These are phyloP conservation scores for Sorex fumeus DNA, from an alignment of 2,113 vertebrate species.

Conservation along the genomic window DNA sequence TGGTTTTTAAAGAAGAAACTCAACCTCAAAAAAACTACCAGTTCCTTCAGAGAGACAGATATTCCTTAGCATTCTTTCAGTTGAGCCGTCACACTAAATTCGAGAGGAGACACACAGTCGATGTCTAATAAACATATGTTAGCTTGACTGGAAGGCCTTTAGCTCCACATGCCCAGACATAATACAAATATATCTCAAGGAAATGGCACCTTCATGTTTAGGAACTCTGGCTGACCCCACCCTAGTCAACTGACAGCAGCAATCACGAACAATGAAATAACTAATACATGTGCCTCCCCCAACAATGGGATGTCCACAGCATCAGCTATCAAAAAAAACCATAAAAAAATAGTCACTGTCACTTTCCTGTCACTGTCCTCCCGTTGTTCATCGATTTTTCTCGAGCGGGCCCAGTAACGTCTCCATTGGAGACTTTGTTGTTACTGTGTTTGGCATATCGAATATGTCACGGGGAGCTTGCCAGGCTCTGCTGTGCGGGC, in stretches of 20 bases:
- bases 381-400: no score
- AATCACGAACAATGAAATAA: not conserved
- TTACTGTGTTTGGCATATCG: no score
- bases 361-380: no score
- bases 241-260: not conserved
- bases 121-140: slow-evolving; percentile 20
- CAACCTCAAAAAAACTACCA: slow-evolving; percentile 25
- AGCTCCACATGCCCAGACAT: slow-evolving; percentile 14
- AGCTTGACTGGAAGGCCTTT: slow-evolving; percentile 2
- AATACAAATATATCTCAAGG: not conserved
- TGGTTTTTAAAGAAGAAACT: not conserved
- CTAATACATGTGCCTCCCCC: not conserved
- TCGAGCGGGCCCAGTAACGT: no score
- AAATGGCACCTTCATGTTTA: not conserved
- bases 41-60: slow-evolving; percentile 11
- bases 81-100: not conserved
- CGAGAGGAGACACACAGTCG: not conserved
- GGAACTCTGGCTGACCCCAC: not conserved
- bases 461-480: no score
- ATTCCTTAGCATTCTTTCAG: slow-evolving; percentile 44
- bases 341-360: no score
- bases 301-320: not conserved
- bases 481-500: no score
- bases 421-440: no score
- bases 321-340: no score